These are phyloP conservation scores for Chloropsis cyanopogon DNA, from an alignment of 2,113 vertebrate genomes.

Conservation along the genomic window DNA sequence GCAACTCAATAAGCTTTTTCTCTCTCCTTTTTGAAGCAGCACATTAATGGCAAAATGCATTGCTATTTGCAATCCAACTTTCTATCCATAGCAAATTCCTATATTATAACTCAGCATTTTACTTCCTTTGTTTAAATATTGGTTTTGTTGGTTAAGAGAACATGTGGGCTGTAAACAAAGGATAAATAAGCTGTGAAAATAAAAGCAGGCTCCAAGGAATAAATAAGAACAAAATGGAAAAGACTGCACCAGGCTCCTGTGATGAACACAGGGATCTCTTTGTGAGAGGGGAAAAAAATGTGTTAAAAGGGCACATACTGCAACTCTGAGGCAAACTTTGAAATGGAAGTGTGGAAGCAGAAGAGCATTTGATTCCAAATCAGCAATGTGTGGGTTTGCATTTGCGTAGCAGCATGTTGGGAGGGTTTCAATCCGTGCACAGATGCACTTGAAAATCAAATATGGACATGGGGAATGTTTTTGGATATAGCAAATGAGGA, in stretches of 20 bases:
- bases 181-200: slow-evolving; percentile 48
- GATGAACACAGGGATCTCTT: slow-evolving; percentile 63
- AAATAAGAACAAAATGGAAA: slow-evolving; percentile 57
- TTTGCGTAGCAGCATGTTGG: slow-evolving; percentile 77
- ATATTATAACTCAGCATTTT: slow-evolving; percentile 54
- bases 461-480: slow-evolving; percentile 79
- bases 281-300: slow-evolving; percentile 12
- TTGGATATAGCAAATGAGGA: slow-evolving; percentile 79
- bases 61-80: slow-evolving; percentile 50
- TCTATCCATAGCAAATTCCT: slow-evolving; percentile 53
- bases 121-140: slow-evolving; percentile 62
- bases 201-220: slow-evolving; percentile 61
- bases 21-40: background rate
- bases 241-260: slow-evolving; percentile 37
- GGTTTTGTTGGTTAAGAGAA: slow-evolving; percentile 69
- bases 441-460: slow-evolving; percentile 84
- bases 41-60: slow-evolving; percentile 3
- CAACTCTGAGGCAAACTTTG: slow-evolving; percentile 71
- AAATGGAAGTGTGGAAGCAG: slow-evolving; percentile 69
- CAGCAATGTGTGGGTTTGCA: slow-evolving; percentile 76
- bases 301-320: slow-evolving; percentile 66
- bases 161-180: slow-evolving; percentile 63
- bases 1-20: slow-evolving; percentile 18
- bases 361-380: slow-evolving; percentile 74
- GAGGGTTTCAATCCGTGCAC: slow-evolving; percentile 78